These are phyloP conservation scores for Miichthys miiuy DNA, from an alignment of 2,797 vertebrate species.

Conservation along the genomic window DNA sequence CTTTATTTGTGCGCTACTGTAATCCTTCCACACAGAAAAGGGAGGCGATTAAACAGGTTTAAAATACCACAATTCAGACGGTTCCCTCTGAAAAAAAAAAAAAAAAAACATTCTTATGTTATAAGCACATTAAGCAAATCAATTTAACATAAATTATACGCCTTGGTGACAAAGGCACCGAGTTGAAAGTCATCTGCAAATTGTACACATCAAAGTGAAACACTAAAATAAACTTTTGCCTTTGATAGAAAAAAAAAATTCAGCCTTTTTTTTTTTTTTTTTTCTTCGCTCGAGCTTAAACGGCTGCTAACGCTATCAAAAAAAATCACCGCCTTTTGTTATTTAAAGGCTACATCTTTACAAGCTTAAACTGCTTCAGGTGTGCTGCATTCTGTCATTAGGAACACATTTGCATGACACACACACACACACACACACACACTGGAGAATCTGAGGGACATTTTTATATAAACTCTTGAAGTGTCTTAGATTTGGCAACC, in stretches of 20 bases:
- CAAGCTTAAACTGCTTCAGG: slow-evolving; percentile 62
- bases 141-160: slow-evolving; percentile 91
- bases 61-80: slow-evolving; percentile 86
- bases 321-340: slow-evolving; percentile 60
- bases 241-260: slow-evolving; percentile 70
- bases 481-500: slow-evolving; percentile 77
- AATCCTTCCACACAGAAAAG: slow-evolving; percentile 84
- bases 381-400: slow-evolving; percentile 45
- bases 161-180: slow-evolving; percentile 81
- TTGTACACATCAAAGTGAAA: slow-evolving; percentile 87
- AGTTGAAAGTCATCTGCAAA: slow-evolving; percentile 87
- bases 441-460: slow-evolving; percentile 49
- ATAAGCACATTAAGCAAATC: slow-evolving; percentile 90
- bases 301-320: slow-evolving; percentile 60
- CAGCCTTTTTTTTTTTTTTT: neutral
- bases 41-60: slow-evolving; percentile 87
- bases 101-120: slow-evolving; percentile 84
- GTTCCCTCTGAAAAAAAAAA: slow-evolving; percentile 73
- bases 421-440: slow-evolving; percentile 16
- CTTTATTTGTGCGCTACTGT: slow-evolving; percentile 80
- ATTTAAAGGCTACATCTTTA: slow-evolving; percentile 55
- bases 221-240: slow-evolving; percentile 85
- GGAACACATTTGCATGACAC: slow-evolving; percentile 28
- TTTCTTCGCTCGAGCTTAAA: slow-evolving; percentile 64
- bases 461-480: slow-evolving; percentile 77